Evolutionary conservation across 2,888 invertebrate species (phyloP), one percentile per base, ranked within the genome.

Genomic region (Bombyx huttoni): DNA sequence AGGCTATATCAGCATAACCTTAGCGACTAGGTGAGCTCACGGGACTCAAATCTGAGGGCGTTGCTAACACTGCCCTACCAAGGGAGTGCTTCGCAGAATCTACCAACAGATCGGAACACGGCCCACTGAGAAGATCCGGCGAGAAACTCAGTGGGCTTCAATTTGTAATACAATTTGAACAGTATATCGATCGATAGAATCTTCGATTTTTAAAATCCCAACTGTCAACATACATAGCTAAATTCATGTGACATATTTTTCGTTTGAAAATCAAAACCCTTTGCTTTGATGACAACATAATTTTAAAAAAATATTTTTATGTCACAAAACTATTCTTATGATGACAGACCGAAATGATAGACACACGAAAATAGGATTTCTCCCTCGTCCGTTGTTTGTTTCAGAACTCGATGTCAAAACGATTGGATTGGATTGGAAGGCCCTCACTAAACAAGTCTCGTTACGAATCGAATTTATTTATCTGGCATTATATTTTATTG

Each of bases 381-480:
- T 40, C 7, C 6, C 7, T 40, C 12, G 40, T 40, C 40, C 2
- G 12, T 40, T 40, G 1, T 40, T 40, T 40, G 40, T 40, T 40
- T 40, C 40, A 40, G 40, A 10, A 50, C 13, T 45, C 50, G 50
- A 52, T 24, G 65, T 65, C 62, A 65, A 60, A 63, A 57, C 60
- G 65, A 72, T 65, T 65, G 78, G 24, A 72, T 65, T 65, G 78
- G 24, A 24, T 24, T 5, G 24, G 24, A 78, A 77, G 78, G 76
- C 79, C 78, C 73, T 78, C 68, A 70, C 71, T 71, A 75, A 73
- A 78, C 78, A 75, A 76, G 75, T 84, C 85, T 87, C 78, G 84
- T 87, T 86, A 86, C 75, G 72, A 70, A 81, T 85, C 78, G 78
- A 78, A 85, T 85, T 87, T 87, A 87, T 87, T 85, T 79, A 80